Base-by-base conservation (phyloP, 2,888 invertebrate genomes). In the Drosophila anomalata region DNA sequence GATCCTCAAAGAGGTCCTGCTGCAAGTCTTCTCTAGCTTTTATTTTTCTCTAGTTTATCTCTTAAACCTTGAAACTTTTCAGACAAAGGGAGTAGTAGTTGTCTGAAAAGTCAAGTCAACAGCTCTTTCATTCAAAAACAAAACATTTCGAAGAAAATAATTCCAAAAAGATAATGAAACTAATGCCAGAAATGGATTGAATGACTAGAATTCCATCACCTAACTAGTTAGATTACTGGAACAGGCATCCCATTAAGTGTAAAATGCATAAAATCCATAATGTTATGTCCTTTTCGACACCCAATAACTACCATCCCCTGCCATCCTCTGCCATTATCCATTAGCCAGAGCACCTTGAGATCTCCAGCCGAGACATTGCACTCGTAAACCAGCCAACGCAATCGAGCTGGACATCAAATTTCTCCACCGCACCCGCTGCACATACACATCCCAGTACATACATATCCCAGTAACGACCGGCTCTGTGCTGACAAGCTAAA, bases 361-460 rank as follows among this genome's bases (percentile, higher is more conserved):
- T 1, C 3, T 20, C 11, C 14, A 44, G n/a, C 1, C 9, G 29
- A 51, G 52, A 22, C 66, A 41, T 52, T 65, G 52, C 66, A 65
- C 66, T 66, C 65, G 44, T 46, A 39, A 63, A 62, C 11, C 41
- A 24, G 9, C 46, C 4, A 63, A 41, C 39, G 39, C 52, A 20
- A 63, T 29, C 52, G 39, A 47, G 44, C 53, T 41, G 48, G 48
- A 62, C 60, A 48, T 62, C 55, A 55, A 66, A 36, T 66, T 66
- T 66, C 67, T 54, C 66, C 67, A 4, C 17, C 17, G 33, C 14
- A 14, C 14, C 46, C 53, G 48, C 47, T 33, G 20, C 29, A 8
- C 17, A n/a, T n/a, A 17, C 7, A 2, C n/a, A 22, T 22, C 22
- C 22, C 20, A 22, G 2, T 17, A 41, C 14, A 9, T 14, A 7